Evolutionary conservation across 2,113 vertebrate genomes (phyloP).

Genomic region (Eidolon helvum): DNA sequence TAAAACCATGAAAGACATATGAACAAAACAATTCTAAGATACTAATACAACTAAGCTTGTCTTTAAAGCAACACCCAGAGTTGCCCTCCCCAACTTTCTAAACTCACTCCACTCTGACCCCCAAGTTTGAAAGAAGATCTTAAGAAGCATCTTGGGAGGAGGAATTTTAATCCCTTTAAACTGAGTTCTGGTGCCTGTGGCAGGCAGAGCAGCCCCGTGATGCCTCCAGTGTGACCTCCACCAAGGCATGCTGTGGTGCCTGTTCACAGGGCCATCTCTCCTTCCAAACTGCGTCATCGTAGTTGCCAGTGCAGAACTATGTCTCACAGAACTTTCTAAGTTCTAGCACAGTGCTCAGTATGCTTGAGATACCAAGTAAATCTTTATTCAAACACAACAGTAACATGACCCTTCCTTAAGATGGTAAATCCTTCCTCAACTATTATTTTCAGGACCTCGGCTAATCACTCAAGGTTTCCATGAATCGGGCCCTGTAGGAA

Average conservation of each 20-base stretch:
- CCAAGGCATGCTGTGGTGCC: accelerated
- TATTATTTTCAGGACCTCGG: not conserved
- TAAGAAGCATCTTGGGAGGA: not conserved
- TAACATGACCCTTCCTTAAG: not conserved
- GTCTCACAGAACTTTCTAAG: not conserved
- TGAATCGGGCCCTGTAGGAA: not conserved
- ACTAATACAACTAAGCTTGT: not conserved
- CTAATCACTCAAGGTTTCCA: not conserved
- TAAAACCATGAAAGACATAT: not conserved
- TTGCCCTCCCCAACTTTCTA: not conserved
- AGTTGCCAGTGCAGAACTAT: not conserved
- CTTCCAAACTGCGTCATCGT: no score
- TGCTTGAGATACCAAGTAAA: not conserved
- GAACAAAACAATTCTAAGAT: not conserved
- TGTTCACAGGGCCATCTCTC: not conserved
- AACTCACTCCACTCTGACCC: not conserved
- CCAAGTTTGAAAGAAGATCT: not conserved
- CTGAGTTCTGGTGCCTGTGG: accelerated
- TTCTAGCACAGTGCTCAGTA: not conserved
- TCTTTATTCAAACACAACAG: not conserved
- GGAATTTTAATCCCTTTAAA: not conserved
- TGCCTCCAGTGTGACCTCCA: not conserved
- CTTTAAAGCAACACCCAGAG: not conserved
- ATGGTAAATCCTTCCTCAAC: not conserved
- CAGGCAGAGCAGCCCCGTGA: accelerated